Percentiles rank a stretch among this genome's conserved stretches.
phyloP scores from a whole-genome alignment of 2,113 vertebrate genomes.

The Platycercus adscitus region DNA sequence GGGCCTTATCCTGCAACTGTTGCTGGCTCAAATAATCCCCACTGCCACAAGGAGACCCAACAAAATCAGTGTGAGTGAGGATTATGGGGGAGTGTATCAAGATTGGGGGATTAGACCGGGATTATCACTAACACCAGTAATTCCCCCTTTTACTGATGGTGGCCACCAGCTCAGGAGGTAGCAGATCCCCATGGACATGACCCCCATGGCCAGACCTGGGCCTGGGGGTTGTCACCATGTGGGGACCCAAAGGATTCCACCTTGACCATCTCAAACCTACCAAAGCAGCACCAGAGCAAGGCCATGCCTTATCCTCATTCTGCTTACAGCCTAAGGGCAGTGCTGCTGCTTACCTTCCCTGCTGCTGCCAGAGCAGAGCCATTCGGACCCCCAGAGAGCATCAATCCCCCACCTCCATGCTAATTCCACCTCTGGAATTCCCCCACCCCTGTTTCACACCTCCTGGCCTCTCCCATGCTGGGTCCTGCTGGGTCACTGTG shows the following conservation, averaged over 20 bases:
- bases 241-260: not conserved
- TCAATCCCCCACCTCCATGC: accelerated
- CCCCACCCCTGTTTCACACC: not conserved
- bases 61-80: constrained; percentile 44
- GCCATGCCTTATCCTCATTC: not conserved
- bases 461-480: accelerated
- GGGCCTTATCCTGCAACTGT: constrained; percentile 30
- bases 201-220: accelerated
- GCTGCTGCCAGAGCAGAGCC: accelerated
- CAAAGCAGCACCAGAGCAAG: not conserved
- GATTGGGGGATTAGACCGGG: constrained; percentile 40
- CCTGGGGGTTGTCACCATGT: accelerated
- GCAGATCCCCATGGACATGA: accelerated
- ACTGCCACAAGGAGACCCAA: not conserved
- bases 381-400: accelerated
- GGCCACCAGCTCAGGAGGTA: not conserved
- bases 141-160: constrained; percentile 42
- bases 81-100: constrained; percentile 6
- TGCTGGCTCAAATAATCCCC: constrained; percentile 32
- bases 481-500: accelerated
- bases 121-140: constrained; percentile 52
- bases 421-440: not conserved
- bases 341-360: not conserved
- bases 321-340: accelerated
- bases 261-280: not conserved